Evolutionary conservation across 2,797 vertebrate genomes (phyloP).

Genomic region (Cynopterus sphinx): DNA sequence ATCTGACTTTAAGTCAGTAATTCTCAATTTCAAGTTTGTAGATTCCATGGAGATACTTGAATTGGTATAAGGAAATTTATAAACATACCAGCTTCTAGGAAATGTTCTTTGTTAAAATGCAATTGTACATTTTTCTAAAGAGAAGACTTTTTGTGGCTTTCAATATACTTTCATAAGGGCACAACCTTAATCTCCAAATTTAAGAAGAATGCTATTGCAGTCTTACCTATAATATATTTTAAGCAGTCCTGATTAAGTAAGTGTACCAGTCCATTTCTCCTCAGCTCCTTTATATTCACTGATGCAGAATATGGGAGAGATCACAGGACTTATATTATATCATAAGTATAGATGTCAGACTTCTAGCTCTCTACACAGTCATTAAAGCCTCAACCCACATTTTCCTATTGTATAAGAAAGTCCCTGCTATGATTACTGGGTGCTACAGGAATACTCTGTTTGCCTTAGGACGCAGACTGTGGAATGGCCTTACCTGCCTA

Average conservation of each 20-base stretch:
- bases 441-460: background rate
- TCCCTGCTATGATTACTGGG: background rate
- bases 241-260: background rate
- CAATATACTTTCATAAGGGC: background rate
- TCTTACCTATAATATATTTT: background rate
- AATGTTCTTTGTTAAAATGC: background rate
- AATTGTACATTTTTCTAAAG: background rate
- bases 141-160: background rate
- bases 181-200: background rate
- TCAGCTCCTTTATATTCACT: background rate
- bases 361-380: background rate
- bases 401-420: background rate
- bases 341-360: background rate
- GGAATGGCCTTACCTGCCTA: background rate
- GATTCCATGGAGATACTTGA: background rate
- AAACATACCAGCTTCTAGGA: background rate
- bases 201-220: background rate
- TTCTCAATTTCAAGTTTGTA: background rate
- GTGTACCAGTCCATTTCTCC: background rate
- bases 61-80: background rate
- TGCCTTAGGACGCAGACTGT: background rate
- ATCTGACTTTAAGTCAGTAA: background rate
- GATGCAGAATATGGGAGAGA: accelerated
- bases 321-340: background rate
- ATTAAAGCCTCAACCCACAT: background rate